These are phyloP conservation scores for Hystrix brachyura DNA, from an alignment of 2,113 vertebrate genomes.

Conservation along the genomic window DNA sequence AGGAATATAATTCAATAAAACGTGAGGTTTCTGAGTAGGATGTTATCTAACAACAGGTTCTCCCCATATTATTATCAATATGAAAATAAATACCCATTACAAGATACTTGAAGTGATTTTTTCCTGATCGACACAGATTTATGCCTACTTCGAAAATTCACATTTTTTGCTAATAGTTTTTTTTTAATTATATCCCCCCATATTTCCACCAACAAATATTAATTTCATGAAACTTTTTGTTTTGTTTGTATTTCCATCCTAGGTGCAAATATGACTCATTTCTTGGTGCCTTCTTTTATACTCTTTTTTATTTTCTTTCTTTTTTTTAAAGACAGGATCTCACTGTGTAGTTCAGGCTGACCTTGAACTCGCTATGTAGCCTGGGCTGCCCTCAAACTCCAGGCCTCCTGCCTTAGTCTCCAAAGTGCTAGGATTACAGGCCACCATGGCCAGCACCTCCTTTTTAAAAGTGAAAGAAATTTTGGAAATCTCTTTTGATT, in stretches of 20 bases:
- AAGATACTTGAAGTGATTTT: background rate
- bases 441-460: too few species aligned
- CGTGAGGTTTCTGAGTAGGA: background rate
- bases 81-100: background rate
- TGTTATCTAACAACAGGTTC: background rate
- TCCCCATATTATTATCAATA: background rate
- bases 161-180: background rate
- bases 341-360: too few species aligned
- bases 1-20: background rate
- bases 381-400: too few species aligned
- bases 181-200: background rate
- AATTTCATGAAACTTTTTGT: background rate
- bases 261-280: background rate
- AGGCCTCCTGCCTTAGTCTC: too few species aligned
- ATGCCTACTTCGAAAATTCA: conserved; percentile 28
- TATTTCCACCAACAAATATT: background rate
- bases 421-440: too few species aligned
- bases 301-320: too few species aligned
- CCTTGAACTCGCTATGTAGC: too few species aligned
- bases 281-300: background rate
- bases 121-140: background rate
- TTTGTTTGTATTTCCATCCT: background rate
- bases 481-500: background rate
- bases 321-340: too few species aligned
- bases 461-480: background rate